Evolutionary conservation across 2,797 vertebrate genomes (phyloP).

Genomic region (Lindbergichthys nudifrons): DNA sequence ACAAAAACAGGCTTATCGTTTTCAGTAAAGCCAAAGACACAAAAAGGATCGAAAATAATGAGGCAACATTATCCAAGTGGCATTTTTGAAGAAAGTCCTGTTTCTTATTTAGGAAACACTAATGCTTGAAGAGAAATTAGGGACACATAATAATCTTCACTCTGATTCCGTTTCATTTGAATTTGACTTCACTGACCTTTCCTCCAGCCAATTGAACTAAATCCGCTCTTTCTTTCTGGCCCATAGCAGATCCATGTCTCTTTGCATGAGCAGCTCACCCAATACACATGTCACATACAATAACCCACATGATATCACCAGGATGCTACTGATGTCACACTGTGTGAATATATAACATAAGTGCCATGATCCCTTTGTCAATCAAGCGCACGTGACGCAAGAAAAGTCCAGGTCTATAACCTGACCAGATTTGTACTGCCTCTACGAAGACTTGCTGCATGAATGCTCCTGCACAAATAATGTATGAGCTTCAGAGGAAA

Average conservation of each 20-base stretch:
- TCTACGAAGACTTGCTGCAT: background rate
- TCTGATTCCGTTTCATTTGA: slow-evolving; percentile 22
- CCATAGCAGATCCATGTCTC: slow-evolving; percentile 28
- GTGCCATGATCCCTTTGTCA: slow-evolving; percentile 13
- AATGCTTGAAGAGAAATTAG: background rate
- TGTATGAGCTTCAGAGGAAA: slow-evolving; percentile 21
- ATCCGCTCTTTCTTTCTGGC: slow-evolving; percentile 16
- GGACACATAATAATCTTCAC: background rate
- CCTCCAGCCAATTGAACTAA: slow-evolving; percentile 25
- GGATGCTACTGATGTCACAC: slow-evolving; percentile 22
- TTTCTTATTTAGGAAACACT: slow-evolving; percentile 3
- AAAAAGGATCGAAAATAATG: background rate
- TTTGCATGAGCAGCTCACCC: slow-evolving; percentile 31
- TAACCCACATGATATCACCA: slow-evolving; percentile 20
- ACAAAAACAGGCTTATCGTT: too few species aligned
- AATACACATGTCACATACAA: slow-evolving; percentile 37
- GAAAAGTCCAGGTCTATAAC: slow-evolving; percentile 12
- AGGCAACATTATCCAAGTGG: background rate
- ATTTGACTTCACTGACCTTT: slow-evolving; percentile 46
- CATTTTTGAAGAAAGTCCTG: background rate
- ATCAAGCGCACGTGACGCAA: slow-evolving; percentile 10
- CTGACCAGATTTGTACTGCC: slow-evolving; percentile 4
- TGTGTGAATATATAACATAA: slow-evolving; percentile 24
- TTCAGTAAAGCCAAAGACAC: background rate
- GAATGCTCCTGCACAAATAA: slow-evolving; percentile 16